Conservation (phyloP, 2,888 invertebrate genomes). For the Mamestra brassicae region DNA sequence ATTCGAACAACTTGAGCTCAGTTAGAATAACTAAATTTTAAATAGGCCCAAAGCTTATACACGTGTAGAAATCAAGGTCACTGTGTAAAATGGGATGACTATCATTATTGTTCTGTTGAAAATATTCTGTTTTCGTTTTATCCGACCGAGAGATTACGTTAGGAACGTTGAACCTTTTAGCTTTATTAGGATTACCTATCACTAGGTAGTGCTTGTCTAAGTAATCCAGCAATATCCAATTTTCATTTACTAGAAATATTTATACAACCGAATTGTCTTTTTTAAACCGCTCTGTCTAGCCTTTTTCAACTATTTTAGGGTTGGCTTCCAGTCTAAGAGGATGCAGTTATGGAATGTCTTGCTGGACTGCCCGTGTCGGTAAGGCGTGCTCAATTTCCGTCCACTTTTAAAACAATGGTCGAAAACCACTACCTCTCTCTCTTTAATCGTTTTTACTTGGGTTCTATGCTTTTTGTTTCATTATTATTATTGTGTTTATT, state of each 20-base stretch:
- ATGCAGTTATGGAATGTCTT: too few species aligned
- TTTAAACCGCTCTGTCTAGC: too few species aligned
- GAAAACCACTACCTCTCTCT: too few species aligned
- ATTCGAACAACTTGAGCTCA: conserved; percentile 5
- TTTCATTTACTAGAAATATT: not conserved
- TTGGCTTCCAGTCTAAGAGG: too few species aligned
- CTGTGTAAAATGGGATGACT: not conserved
- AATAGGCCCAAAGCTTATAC: not conserved
- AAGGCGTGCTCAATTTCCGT: too few species aligned
- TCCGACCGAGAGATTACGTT: not conserved
- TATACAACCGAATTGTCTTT: too few species aligned
- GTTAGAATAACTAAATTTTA: not conserved
- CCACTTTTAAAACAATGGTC: too few species aligned
- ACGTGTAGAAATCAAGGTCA: conserved; percentile 17
- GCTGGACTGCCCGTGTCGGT: too few species aligned
- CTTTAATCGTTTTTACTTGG: too few species aligned
- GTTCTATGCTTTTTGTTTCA: too few species aligned
- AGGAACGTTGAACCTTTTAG: not conserved
- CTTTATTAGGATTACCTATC: not conserved
- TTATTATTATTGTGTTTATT: too few species aligned
- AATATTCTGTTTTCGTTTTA: not conserved
- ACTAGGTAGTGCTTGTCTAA: not conserved
- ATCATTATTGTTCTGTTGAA: not conserved
- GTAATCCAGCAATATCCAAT: not conserved
- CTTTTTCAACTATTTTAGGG: too few species aligned